Base-by-base conservation (phyloP, 2,113 vertebrate species). In the Merops nubicus region DNA sequence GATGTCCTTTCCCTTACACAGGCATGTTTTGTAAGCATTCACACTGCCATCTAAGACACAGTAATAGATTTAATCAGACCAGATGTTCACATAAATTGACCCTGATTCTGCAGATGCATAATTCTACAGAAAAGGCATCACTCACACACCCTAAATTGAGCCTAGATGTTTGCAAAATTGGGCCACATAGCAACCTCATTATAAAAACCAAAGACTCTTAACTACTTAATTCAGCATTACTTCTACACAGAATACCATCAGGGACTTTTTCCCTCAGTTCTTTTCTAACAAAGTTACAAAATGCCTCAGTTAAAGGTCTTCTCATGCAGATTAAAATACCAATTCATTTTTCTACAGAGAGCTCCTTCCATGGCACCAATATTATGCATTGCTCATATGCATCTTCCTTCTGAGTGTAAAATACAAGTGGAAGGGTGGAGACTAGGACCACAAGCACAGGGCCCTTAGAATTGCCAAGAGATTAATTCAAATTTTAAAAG, bases 351-450 rank as follows among this genome's bases (percentile, higher is more conserved):
- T 60, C 51, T 45, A 18, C n/a, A 54, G 54, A 67, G 26, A 87
- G 40, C 9, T 87, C 29, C 43, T 47, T 22, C 18, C 28, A 28
- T 0, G 0, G 4, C 7, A 8, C 26, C 29, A 40, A 19, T 15
- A 40, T 1, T 4, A 15, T 3, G 11, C 38, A 57, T 3, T 63
- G 47, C 36, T 42, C 33, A 67, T 0, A 2, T 21, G 29, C 18
- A 57, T 8, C 51, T 60, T 31, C 54, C 45, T 22, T 12, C 2
- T 1, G 1, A 51, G 9, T 4, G 3, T 12, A 60, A 89, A 84
- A 81, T 7, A 63, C 2, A 63, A 70, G 26, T 1, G 7, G 15
- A 3, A 23, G 2, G 4, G 12, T 0, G 0, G 8, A 16, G 28
- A 48, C 28, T 16, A 9, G 22, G 28, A 77, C 54, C 54, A 33